phyloP scores from a whole-genome alignment of 2,797 vertebrate species.

The Dromococcyx pavoninus region DNA sequence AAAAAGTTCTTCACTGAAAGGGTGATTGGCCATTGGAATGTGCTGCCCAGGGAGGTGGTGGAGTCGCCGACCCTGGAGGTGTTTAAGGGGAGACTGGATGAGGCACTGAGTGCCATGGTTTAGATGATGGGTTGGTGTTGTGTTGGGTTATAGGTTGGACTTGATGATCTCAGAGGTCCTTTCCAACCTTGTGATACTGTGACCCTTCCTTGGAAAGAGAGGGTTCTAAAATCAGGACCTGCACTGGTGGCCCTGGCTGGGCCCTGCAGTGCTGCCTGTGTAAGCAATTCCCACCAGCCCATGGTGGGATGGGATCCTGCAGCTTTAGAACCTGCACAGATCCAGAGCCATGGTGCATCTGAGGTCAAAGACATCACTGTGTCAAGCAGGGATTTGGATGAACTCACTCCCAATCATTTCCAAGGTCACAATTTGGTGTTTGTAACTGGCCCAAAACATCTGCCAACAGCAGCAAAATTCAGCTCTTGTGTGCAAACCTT shows the following conservation, averaged over 20 bases:
- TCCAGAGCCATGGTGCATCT: no score
- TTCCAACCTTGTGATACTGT: no score
- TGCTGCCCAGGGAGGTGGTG: no score
- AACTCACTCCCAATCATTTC: not conserved
- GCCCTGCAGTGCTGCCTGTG: not conserved
- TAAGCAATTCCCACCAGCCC: fast-evolving
- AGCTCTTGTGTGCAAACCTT: fast-evolving
- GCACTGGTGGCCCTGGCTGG: not conserved
- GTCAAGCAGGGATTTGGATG: not conserved
- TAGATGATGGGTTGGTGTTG: no score
- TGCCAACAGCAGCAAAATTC: not conserved
- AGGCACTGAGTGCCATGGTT: no score
- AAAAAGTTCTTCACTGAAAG: no score
- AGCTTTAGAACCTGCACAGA: not conserved
- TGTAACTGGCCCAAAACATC: not conserved
- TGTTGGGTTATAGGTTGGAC: no score
- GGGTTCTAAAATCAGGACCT: not conserved
- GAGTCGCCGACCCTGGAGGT: no score
- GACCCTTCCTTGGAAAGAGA: not conserved
- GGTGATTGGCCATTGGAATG: no score
- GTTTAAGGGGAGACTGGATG: no score
- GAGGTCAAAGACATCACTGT: not conserved
- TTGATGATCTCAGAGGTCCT: no score
- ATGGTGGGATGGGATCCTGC: not conserved
- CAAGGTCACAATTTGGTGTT: not conserved